Evolutionary conservation across 2,113 vertebrate genomes (phyloP).

Genomic region (Mirza zaza): DNA sequence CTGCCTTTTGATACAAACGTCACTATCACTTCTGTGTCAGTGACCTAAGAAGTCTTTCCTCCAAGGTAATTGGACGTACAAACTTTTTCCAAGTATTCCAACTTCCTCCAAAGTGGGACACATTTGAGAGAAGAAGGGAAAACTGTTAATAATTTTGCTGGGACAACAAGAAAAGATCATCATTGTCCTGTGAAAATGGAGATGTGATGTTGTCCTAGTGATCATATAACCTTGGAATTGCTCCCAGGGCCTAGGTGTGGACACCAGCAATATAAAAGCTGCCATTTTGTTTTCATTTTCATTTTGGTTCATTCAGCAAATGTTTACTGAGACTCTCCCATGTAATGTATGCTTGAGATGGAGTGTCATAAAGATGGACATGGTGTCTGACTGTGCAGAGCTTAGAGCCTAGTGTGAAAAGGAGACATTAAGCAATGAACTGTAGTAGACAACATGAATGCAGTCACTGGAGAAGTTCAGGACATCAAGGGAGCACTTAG

Average conservation of each 20-base stretch:
- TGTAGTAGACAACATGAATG: not conserved
- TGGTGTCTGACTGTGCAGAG: not conserved
- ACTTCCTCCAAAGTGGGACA: not conserved
- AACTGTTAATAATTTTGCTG: not conserved
- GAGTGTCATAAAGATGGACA: not conserved
- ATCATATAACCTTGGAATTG: not conserved
- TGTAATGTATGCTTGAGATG: not conserved
- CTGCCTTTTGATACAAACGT: not conserved
- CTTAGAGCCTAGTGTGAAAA: not conserved
- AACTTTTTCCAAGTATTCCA: not conserved
- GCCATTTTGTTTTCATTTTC: not conserved
- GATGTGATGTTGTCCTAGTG: not conserved
- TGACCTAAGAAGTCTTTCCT: not conserved
- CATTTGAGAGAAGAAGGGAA: not conserved
- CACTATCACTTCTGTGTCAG: not conserved
- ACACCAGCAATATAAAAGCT: not conserved
- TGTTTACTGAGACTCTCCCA: not conserved
- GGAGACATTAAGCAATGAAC: not conserved
- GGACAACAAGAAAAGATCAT: not conserved
- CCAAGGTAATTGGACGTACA: not conserved
- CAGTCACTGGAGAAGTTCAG: not conserved
- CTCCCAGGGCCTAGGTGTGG: not conserved
- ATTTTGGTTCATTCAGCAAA: not conserved
- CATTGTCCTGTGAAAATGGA: not conserved
- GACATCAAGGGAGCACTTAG: not conserved